Conservation (phyloP, 2,113 vertebrate species). For the Lucifuga dentata region DNA sequence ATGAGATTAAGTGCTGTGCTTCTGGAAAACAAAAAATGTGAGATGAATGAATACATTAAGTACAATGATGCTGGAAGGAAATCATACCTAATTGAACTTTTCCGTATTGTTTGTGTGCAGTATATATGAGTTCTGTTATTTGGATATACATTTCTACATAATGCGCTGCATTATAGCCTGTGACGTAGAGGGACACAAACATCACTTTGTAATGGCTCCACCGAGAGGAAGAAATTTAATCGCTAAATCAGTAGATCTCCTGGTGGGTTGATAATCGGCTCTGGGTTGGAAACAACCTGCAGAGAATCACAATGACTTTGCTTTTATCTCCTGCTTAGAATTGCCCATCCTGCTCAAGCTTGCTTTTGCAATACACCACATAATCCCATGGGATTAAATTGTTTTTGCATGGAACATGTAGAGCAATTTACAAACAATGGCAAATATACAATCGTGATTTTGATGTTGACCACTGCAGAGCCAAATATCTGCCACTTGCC, state of each 20-base stretch:
- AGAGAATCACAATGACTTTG: conserved; percentile 63
- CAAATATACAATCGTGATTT: conserved; percentile 57
- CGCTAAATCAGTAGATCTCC: conserved; percentile 41
- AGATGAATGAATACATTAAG: conserved; percentile 43
- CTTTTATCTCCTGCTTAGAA: conserved; percentile 62
- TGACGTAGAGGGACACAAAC: neutral
- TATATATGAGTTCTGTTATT: conserved; percentile 16
- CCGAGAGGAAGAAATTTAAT: conserved; percentile 42
- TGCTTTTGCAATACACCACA: conserved; percentile 28
- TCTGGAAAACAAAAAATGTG: conserved; percentile 51
- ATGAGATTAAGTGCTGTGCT: conserved; percentile 74
- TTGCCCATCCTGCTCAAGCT: conserved; percentile 38
- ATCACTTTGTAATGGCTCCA: conserved; percentile 40
- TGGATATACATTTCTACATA: conserved; percentile 1
- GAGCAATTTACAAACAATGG: conserved; percentile 21
- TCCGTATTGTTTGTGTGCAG: neutral
- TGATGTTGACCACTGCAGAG: conserved; percentile 55
- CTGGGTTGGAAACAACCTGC: conserved; percentile 59
- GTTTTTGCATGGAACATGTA: conserved; percentile 46
- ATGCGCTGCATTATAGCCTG: neutral
- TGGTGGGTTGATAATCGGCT: conserved; percentile 50
- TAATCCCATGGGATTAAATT: conserved; percentile 69
- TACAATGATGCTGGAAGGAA: conserved; percentile 31
- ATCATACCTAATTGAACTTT: conserved; percentile 34
- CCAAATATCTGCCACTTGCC: neutral